Base-by-base conservation (phyloP, 37 sponge, comb jelly and placozoan species). In the Ephydatia muelleri region DNA sequence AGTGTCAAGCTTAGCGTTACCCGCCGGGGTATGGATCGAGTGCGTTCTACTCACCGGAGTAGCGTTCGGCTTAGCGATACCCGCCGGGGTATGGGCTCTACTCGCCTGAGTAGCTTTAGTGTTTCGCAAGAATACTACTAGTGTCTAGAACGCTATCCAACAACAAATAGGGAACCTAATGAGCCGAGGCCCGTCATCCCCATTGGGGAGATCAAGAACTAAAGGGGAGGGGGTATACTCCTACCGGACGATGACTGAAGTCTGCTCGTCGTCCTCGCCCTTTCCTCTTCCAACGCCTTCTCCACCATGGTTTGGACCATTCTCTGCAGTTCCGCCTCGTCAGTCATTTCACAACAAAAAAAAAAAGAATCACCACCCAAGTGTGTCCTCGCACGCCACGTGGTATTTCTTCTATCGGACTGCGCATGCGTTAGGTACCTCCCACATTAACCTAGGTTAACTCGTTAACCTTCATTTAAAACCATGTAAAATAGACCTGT, bases 161-260 rank as follows among this genome's bases (percentile, higher is more conserved):
- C 57, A 57, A 57, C 57, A 57, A 57, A 57, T 57, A 57, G 16
- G 57, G 57, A 57, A 57, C 57, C 57, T 57, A 57, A 57, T 57
- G 57, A 57, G 57, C 57, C 57, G 57, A 57, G 57, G 57, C 57
- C 57, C 57, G 57, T 57, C 57, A 57, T 57, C 57, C 57, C 57
- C 57, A 14, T 1, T 57, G 57, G 57, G 57, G 57, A 57, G 57
- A 57, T 57, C 57, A 57, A 57, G 19, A 4, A 57, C 57, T 57
- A 57, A 57, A 57, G 57, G 57, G 57, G 16, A 57, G 57, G 57
- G 57, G 57, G 19, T 57, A 57, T 57, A 57, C 57, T 57, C 57
- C 57, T 57, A 57, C 57, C 16, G 57, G 57, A 57, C 57, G 57
- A 57, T n/a, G n/a, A n/a, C n/a, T n/a, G n/a, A n/a, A n/a, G n/a